Evolutionary conservation across 2,797 vertebrate genomes (phyloP).

Genomic region (Rhincodon typus): DNA sequence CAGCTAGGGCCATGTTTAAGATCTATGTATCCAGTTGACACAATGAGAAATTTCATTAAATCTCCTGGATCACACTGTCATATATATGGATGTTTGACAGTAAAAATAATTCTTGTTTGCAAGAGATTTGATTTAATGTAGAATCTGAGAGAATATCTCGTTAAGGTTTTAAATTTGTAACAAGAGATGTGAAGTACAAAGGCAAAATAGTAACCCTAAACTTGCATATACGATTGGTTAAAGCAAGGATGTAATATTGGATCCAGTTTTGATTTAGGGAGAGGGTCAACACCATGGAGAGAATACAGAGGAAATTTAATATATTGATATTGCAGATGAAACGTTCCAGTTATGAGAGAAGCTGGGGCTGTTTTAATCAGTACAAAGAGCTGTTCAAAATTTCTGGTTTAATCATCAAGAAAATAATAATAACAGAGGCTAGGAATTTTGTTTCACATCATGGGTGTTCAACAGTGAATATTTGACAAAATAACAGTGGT

Average conservation of each 20-base stretch:
- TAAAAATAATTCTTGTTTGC: background rate
- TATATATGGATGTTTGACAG: background rate
- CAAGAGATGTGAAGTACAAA: background rate
- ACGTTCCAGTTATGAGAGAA: background rate
- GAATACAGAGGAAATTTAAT: background rate
- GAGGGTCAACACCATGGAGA: background rate
- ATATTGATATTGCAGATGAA: background rate
- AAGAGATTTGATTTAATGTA: no score
- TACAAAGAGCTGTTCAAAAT: background rate
- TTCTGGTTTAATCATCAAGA: background rate
- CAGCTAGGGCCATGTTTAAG: background rate
- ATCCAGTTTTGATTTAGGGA: background rate
- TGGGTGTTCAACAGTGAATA: background rate
- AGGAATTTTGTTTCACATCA: background rate
- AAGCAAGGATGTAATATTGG: background rate
- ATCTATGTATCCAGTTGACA: background rate
- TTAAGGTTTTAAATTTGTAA: background rate
- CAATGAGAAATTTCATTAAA: background rate
- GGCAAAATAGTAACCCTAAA: background rate
- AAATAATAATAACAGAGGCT: background rate
- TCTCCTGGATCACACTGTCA: background rate
- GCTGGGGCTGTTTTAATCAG: background rate
- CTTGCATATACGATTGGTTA: background rate
- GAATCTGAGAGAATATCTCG: background rate
- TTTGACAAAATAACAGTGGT: background rate